Conservation (phyloP, 2,797 vertebrate species). For the Ctenopoma multispine region DNA sequence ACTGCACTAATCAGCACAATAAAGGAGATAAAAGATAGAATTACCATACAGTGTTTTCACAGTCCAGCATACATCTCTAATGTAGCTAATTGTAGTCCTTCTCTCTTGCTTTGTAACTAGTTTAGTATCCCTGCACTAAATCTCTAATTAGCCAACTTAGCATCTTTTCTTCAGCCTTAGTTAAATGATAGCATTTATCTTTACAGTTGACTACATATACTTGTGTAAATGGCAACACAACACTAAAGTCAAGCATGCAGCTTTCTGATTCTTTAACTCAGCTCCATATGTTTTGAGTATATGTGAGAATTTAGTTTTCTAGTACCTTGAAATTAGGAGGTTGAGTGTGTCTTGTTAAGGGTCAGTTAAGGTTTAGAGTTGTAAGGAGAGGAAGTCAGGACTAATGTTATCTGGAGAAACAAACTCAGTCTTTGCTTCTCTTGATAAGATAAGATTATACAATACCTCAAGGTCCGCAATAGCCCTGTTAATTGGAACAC, state of each 20-base stretch:
- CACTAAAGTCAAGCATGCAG: conserved; percentile 49
- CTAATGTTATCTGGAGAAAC: conserved; percentile 74
- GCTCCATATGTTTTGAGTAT: conserved; percentile 22
- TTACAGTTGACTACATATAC: conserved; percentile 55
- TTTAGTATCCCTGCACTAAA: conserved; percentile 80
- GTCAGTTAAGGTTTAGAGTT: conserved; percentile 62
- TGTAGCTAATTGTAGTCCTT: conserved; percentile 75
- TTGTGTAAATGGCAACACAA: conserved; percentile 37
- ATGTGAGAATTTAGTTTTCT: conserved; percentile 17
- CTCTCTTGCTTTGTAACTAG: conserved; percentile 70
- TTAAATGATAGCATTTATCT: conserved; percentile 74
- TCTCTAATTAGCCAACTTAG: conserved; percentile 78
- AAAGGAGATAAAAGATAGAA: conserved; percentile 78
- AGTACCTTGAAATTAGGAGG: conserved; percentile 16
- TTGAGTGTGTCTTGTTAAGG: conserved; percentile 39
- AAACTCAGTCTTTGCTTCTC: conserved; percentile 66
- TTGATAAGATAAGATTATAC: conserved; percentile 78
- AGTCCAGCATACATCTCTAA: conserved; percentile 69
- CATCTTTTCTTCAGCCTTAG: conserved; percentile 66
- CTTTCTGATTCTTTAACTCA: conserved; percentile 33
- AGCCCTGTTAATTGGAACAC: conserved; percentile 57
- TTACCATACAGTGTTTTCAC: conserved; percentile 82
- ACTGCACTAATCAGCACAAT: conserved; percentile 75
- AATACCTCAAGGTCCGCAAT: conserved; percentile 52
- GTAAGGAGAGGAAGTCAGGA: conserved; percentile 66